Percentiles rank a stretch among this genome's conserved stretches.
Conservation (phyloP, 2,113 vertebrate genomes). For the Anolis sagrei region DNA sequence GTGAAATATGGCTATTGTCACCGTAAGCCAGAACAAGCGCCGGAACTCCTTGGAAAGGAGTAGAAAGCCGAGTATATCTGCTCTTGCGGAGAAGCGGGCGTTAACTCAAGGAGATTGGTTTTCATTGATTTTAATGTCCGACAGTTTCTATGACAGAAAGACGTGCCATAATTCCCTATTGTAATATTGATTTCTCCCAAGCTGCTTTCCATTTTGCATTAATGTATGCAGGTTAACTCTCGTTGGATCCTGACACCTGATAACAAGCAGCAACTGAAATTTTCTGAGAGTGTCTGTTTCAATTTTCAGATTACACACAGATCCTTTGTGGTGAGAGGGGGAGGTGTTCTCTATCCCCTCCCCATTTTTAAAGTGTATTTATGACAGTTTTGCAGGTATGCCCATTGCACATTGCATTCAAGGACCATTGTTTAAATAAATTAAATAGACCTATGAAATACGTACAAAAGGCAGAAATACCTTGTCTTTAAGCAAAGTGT, state of each 20-base stretch:
- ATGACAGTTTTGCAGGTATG: neutral
- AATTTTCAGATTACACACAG: neutral
- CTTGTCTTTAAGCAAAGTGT: too few species aligned
- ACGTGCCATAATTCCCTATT: conserved; percentile 62
- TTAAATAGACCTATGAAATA: too few species aligned
- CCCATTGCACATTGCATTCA: neutral
- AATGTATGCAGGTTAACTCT: conserved; percentile 42
- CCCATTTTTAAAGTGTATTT: neutral
- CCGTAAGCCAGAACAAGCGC: conserved; percentile 44
- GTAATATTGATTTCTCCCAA: conserved; percentile 53
- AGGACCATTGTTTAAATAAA: too few species aligned
- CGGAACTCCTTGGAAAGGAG: conserved; percentile 49
- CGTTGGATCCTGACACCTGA: neutral
- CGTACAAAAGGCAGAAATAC: too few species aligned
- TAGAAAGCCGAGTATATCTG: conserved; percentile 52
- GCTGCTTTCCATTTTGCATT: neutral
- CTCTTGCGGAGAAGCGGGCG: conserved; percentile 44
- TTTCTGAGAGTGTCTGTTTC: neutral
- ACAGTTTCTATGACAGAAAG: conserved; percentile 66
- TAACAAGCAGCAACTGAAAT: neutral
- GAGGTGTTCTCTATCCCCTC: neutral
- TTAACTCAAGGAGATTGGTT: conserved; percentile 73
- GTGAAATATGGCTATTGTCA: conserved; percentile 96
- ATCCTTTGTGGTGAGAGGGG: too few species aligned
- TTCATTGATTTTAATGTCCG: conserved; percentile 71